Evolutionary conservation across 1,140 invertebrate species (phyloP), one percentile per base, ranked within the genome.

Genomic region (Drosophila prosaltans): DNA sequence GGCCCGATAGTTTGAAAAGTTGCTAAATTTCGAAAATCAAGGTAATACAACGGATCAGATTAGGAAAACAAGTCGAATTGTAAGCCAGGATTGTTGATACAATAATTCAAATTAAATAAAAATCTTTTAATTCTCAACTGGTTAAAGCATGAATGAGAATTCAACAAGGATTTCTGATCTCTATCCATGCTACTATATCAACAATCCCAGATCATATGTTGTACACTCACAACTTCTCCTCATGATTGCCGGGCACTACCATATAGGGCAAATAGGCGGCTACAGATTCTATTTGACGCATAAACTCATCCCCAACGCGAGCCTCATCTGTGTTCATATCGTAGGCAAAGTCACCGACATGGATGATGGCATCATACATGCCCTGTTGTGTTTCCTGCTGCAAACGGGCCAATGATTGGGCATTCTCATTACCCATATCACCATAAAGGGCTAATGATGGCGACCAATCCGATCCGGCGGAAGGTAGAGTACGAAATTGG

Each of bases 321-420:
- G 95, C 97, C 91, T 97, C 93, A 45, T 97, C 92, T 0, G 95
- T 93, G 92, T 98, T 94, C 96, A 99, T 97, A 92, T 99, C 97
- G 93, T 99, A 99, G 0, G 98, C 98, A 94, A 99, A 97, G 94
- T 98, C 98, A 1, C 98, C 98, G 72, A 98, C 97, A 94, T 99
- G 98, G 59, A 99, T 94, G 61, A 98, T 95, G 70, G 96, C 94
- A 94, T 99, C 97, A 92, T 97, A 98, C 81, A 95, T 93, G 26
- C 94, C 96, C 39, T 93, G 93, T 84, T 97, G 95, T 0, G 96
- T 95, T 83, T 99, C 98, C 82, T 96, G 93, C 92, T 98, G 97
- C 32, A 99, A 92, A 65, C 96, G 93, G 0, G 95, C 94, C 62
- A 98, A 93, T 11, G 97, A 97, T 91, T 96, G 94, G 28, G 97